Conservation (phyloP, 2,888 invertebrate species). For the Meloe dianella region DNA sequence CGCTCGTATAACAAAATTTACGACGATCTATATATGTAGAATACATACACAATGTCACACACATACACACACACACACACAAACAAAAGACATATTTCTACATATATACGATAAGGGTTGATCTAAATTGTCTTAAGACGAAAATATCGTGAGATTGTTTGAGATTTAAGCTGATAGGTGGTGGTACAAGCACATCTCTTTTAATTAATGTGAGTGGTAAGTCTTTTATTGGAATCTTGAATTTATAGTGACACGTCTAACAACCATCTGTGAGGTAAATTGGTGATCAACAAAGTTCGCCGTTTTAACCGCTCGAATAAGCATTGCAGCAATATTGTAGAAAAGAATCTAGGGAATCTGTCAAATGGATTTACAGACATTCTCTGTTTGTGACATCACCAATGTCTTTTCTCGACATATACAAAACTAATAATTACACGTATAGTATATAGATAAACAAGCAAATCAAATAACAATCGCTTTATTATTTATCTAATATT, state of each 20-base stretch:
- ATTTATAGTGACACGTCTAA: conserved; percentile 53
- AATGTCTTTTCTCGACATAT: conserved; percentile 23
- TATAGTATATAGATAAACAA: neutral
- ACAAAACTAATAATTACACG: conserved; percentile 7
- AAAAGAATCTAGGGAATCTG: conserved; percentile 54
- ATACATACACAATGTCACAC: too few relatives aligned
- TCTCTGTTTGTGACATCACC: conserved; percentile 40
- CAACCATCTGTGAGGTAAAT: conserved; percentile 57
- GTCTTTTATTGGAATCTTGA: conserved; percentile 48
- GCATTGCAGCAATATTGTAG: conserved; percentile 50
- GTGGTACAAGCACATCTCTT: conserved; percentile 29
- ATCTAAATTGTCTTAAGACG: conserved; percentile 14
- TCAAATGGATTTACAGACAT: conserved; percentile 55
- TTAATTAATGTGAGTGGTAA: conserved; percentile 34
- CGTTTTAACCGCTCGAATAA: conserved; percentile 48
- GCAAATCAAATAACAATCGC: neutral
- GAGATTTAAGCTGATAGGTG: conserved; percentile 12
- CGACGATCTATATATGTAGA: too few relatives aligned
- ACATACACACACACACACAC: too few relatives aligned
- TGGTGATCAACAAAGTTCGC: conserved; percentile 54
- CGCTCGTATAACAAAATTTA: too few relatives aligned
- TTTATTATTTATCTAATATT: neutral
- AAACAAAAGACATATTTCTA: neutral
- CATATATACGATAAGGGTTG: neutral
- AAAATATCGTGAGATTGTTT: conserved; percentile 17